Base-by-base conservation (phyloP, 2,113 vertebrate genomes). In the Nyctereutes procyonoides region DNA sequence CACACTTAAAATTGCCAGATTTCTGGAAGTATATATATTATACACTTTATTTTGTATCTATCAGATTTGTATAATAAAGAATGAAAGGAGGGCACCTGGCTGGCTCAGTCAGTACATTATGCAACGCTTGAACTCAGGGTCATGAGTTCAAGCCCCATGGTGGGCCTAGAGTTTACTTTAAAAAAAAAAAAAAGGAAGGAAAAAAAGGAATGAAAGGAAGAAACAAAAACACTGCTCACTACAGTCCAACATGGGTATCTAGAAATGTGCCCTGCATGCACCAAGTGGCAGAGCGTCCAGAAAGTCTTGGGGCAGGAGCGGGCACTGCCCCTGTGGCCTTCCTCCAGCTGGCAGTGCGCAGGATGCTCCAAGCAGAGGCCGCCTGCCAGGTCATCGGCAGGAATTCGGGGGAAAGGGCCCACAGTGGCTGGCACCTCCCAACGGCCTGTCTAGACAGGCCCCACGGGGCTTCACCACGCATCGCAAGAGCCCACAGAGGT, bases 361-460 rank as follows among this genome's bases (percentile, higher is more conserved):
- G 79, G 62, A 12, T 0, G 0, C 20, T 82, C 95, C 95, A 6
- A 12, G 58, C 74, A 73, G 56, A 95, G 93, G 84, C 96, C 35
- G 86, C 96, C 96, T 63, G 86, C 81, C 91, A 88, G 97, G 81
- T 79, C 95, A 97, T 97, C 97, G 92, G 76, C 95, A 97, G 96
- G 97, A 98, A 98, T 97, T 95, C 0, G 3, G 32, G 96, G 86
- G 95, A 98, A 95, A 95, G 97, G 87, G 62, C 55, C 69, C 71
- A 3, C 3, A 0, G 48, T 15, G 58, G 84, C 69, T 83, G 80
- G 80, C 38, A 11, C 67, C 53, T 67, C 85, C 74, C 92, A 76
- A 92, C 12, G 12, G 95, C 98, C 96, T 97, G 98, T 99, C 98
- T 98, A 98, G 98, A 98, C 98, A 97, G 96, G 97, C 97, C 98